Conservation (phyloP, 2,888 invertebrate species). For the Habrosyne pyritoides region DNA sequence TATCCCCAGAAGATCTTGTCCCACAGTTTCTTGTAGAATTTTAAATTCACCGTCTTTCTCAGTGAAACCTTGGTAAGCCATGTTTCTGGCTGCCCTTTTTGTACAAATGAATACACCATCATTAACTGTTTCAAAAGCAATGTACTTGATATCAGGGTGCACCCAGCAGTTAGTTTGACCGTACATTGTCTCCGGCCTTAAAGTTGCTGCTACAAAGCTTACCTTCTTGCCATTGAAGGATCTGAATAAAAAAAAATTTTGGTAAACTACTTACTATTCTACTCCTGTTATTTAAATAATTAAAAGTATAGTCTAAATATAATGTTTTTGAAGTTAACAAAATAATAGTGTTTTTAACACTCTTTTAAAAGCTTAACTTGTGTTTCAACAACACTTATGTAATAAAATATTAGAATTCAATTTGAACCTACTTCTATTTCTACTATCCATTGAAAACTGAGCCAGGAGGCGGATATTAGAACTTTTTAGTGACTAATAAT, state of each 20-base stretch:
- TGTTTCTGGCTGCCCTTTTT: constrained; percentile 94
- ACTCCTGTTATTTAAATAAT: no score
- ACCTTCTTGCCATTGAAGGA: constrained; percentile 82
- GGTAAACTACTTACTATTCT: no score
- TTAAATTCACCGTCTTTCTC: constrained; percentile 90
- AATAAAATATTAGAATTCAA: no score
- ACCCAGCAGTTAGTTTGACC: constrained; percentile 99
- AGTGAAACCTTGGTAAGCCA: constrained; percentile 97
- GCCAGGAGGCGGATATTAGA: no score
- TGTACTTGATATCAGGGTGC: constrained; percentile 96
- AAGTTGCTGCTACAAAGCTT: constrained; percentile 97
- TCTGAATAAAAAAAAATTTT: constrained; percentile 58
- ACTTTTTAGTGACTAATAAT: no score
- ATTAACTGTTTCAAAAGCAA: constrained; percentile 90
- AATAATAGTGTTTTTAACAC: no score
- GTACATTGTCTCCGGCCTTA: constrained; percentile 99
- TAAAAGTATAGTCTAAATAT: no score
- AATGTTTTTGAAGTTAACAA: no score
- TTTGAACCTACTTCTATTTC: no score
- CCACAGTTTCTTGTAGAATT: constrained; percentile 87
- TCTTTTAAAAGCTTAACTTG: no score
- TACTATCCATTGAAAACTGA: no score
- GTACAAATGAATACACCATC: constrained; percentile 95
- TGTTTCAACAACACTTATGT: no score
- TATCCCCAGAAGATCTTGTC: constrained; percentile 92